Evolutionary conservation across 2,113 vertebrate species (phyloP), one percentile per base, ranked within the genome.

Genomic region (Orthonyx spaldingii): DNA sequence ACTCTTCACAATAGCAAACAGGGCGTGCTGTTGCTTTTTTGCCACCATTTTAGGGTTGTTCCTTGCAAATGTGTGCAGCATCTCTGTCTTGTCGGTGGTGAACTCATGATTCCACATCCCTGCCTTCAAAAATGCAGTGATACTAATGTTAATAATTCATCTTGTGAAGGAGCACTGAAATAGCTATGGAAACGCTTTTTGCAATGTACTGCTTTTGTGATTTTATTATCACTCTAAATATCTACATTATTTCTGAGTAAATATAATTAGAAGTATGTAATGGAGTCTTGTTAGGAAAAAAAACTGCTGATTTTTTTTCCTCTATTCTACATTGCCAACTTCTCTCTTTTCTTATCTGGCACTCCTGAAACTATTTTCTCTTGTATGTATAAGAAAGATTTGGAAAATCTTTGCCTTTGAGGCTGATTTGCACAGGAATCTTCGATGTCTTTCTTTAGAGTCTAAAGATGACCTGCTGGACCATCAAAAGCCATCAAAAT

Each of bases 71-170:
- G 16, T 13, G 32, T 46, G 16, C 63, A 66, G 7, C 5, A 9
- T 42, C 84, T 88, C 75, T 2, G 1, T 44, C 7, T 32, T 68
- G 30, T n/a, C 0, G 0, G 46, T 1, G 3, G 30, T 76, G 53
- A 72, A 72, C 64, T 83, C 41, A 26, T 16, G 17, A 74, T 87
- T 86, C 11, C 0, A 4, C 11, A 17, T n/a, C 15, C 16, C 13
- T 64, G n/a, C 30, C 60, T 84, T 91, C 68, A 90, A 65, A 89
- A 89, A 27, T 35, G 13, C 2, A 3, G 11, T 46, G 55, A 39
- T 69, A 23, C 30, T 35, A 23, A 60, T 66, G 23, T 78, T 71
- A 87, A 70, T 59, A 69, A 84, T 81, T 87, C 13, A 47, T 65
- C 47, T 63, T 41, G 24, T 47, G 46, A 74, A 84, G 39, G 53